A percentile compares a stretch with the other conserved stretches of the same genome.
These are phyloP conservation scores for Oreochromis tanganicae DNA, from an alignment of 2,113 vertebrate genomes.

Conservation along the genomic window DNA sequence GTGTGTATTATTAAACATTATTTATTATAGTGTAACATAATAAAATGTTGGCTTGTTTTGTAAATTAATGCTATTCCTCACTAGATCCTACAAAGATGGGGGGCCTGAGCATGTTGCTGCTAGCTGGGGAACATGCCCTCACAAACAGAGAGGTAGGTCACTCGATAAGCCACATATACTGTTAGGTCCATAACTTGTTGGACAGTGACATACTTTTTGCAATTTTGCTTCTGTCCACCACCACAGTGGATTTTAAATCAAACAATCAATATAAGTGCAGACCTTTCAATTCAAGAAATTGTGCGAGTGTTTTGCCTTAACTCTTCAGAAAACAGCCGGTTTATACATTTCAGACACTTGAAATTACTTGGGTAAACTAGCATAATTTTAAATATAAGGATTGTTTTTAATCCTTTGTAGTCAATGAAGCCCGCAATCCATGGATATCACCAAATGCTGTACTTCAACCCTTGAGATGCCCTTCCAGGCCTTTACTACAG, in stretches of 20 bases:
- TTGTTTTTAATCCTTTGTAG: neutral
- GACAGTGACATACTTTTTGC: neutral
- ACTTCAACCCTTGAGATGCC: neutral
- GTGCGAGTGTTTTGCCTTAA: neutral
- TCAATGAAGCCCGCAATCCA: neutral
- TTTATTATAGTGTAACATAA: neutral
- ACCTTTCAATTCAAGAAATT: neutral
- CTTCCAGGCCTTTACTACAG: neutral
- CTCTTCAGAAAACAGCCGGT: neutral
- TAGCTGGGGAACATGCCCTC: constrained; percentile 95
- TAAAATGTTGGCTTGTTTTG: neutral
- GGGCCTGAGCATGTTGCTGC: constrained; percentile 94
- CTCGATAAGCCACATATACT: neutral
- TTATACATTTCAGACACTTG: neutral
- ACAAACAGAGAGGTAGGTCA: constrained; percentile 87
- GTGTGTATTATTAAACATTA: constrained; percentile 65
- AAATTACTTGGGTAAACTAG: neutral
- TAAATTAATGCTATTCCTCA: neutral
- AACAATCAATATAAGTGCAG: neutral
- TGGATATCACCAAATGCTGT: neutral
- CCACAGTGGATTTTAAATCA: neutral
- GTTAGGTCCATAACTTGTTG: neutral
- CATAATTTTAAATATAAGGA: neutral
- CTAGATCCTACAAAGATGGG: constrained; percentile 98
- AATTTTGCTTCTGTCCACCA: neutral